Evolutionary conservation across 2,888 invertebrate species (phyloP).

Genomic region (Antheraea assamensis): DNA sequence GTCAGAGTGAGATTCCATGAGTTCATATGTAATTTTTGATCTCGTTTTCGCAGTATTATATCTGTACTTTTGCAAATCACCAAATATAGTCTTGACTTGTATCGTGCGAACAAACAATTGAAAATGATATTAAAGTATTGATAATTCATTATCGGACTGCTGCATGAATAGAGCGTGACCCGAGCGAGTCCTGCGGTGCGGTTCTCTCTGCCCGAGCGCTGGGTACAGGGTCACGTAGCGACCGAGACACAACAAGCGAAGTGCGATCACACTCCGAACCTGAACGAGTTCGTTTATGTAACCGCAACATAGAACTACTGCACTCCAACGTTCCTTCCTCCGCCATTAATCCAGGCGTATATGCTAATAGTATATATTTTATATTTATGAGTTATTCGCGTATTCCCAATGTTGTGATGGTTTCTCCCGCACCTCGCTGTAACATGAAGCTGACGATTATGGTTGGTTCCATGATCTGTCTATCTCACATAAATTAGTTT

Average conservation of each 20-base stretch:
- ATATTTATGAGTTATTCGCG: too few relatives aligned
- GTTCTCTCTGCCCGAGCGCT: not conserved
- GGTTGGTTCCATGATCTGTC: too few relatives aligned
- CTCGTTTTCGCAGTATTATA: not conserved
- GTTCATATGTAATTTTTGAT: not conserved
- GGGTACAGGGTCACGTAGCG: not conserved
- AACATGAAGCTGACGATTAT: too few relatives aligned
- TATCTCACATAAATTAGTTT: too few relatives aligned
- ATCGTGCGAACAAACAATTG: too few relatives aligned
- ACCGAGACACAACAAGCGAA: not conserved
- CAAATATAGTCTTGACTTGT: not conserved
- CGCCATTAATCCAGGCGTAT: too few relatives aligned
- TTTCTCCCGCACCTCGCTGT: too few relatives aligned
- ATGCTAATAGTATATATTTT: too few relatives aligned
- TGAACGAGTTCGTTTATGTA: not conserved
- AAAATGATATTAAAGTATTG: not conserved
- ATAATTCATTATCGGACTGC: not conserved
- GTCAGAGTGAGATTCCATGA: not conserved
- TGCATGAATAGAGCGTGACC: not conserved
- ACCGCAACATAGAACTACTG: not conserved
- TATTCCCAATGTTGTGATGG: too few relatives aligned
- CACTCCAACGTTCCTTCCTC: not conserved
- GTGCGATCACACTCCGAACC: not conserved
- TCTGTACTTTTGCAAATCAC: not conserved
- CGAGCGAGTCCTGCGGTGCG: not conserved